Base-by-base conservation (phyloP, 2,797 vertebrate species). In the Sebastes cheni region DNA sequence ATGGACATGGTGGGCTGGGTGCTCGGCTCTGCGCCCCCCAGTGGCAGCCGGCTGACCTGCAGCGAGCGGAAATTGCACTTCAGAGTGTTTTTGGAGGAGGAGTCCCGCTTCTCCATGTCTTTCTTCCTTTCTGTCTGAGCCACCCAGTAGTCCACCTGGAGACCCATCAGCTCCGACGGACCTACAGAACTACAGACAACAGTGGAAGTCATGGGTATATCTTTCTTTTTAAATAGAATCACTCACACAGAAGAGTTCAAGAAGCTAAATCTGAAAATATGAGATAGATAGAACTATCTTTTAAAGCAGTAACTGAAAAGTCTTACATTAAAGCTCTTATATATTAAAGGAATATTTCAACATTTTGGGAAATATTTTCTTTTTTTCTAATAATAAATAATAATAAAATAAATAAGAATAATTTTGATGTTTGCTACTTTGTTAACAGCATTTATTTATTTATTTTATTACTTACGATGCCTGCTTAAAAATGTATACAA, bases 41-140 rank as follows among this genome's bases (percentile, higher is more conserved):
- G 92, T 80, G 98, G 98, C 86, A 99, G 94, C 95, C 98, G 96
- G 97, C 98, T 99, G 96, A 99, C 98, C 97, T 99, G 98, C 90
- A 99, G 97, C 89, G 98, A 99, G 95, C 98, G 98, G 95, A 99
- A 99, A 96, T 97, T 98, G 97, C 98, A 98, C 97, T 98, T 99
- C 82, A 99, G 97, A 29, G 98, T 98, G 95, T 96, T 99, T 96
- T 99, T 99, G 91, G 97, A 93, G 86, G 96, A 93, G 64, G 94
- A 93, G 89, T 99, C 98, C 84, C 95, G 97, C 95, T 98, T 99
- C 93, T 99, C 98, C 0, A 96, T 25, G 22, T 99, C 98, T 85
- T 96, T 97, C 94, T 98, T 99, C 92, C 96, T 96, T 81, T 99
- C 98, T 29, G 92, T 92, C 0, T 93, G 95, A 36, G 97, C 96